Evolutionary conservation across 2,888 invertebrate species (phyloP), one percentile per base, ranked within the genome.

Genomic region (Meandrusa payeni): DNA sequence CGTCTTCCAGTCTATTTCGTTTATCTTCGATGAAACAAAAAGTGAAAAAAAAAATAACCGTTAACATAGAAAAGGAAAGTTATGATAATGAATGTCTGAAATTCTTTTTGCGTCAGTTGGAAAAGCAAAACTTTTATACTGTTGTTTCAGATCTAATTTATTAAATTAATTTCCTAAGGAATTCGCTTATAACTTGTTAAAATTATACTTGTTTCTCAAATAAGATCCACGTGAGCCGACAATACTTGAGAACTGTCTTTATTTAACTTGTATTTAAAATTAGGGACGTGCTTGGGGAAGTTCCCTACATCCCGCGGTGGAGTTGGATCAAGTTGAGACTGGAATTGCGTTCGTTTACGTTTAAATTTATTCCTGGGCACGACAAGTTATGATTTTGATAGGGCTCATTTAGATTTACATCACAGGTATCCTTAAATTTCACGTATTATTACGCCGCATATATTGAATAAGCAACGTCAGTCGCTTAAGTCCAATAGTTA

Each of bases 201-300:
- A 78, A 74, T 76, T 75, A 64, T 73, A 70, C 75, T 77, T 76
- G 79, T 77, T 79, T 67, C 64, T 55, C 57, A 55, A 73, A 74
- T 73, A 68, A 64, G 67, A 71, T 72, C 61, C 75, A 76, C 73
- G 69, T 75, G 70, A 74, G 69, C 64, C 64, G 65, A 73, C 71
- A 77, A 70, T 70, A 67, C 74, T 76, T 60, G 47, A 59, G 59
- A 74, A 77, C 65, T 74, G 77, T 78, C 76, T 77, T 76, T 75
- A 77, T 78, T 73, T 76, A 71, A 78, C 73, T 82, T 78, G 75
- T 81, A 77, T 83, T 78, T 79, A 80, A 85, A 82, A 81, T 80
- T 58, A 64, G 67, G 59, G 65, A 80, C 79, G 76, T 77, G 80
- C 81, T 80, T 76, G 62, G 52, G 44, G 55, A 71, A 81, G 63